A percentile compares a stretch with the other conserved stretches of the same genome.
Evolutionary conservation across 2,113 vertebrate species (phyloP).

Genomic region (Otocyon megalotis): DNA sequence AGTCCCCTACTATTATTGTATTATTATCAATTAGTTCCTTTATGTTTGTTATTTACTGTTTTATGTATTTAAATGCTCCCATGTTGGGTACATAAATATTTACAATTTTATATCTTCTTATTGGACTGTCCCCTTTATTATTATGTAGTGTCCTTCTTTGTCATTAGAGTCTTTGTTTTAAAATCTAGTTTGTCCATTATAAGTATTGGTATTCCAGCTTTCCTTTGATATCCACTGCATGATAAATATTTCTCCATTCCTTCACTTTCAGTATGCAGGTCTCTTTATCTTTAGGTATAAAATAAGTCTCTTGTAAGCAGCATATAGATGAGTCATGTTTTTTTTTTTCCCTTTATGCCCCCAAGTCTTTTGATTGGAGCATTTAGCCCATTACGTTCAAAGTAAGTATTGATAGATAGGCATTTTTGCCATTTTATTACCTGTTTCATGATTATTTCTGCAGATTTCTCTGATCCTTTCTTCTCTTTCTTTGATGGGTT

Average conservation of each 20-base stretch:
- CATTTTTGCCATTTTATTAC: background rate
- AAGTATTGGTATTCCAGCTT: background rate
- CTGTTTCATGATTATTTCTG: background rate
- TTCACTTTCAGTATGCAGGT: background rate
- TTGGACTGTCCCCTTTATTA: background rate
- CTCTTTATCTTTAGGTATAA: background rate
- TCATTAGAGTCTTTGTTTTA: background rate
- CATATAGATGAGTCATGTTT: background rate
- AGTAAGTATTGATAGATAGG: background rate
- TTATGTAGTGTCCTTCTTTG: background rate
- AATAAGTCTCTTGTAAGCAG: background rate
- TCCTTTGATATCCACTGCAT: background rate
- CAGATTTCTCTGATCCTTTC: background rate
- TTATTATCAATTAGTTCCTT: background rate
- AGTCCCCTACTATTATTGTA: background rate
- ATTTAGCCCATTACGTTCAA: background rate
- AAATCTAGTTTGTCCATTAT: background rate
- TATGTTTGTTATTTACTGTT: background rate
- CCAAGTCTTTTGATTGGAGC: background rate
- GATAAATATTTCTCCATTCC: background rate
- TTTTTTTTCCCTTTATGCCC: background rate
- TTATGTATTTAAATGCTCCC: background rate
- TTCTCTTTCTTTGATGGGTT: background rate
- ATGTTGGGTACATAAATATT: background rate
- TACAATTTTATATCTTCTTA: background rate